phyloP scores from a whole-genome alignment of 2,888 invertebrate genomes.

The Trissoscelio sp. region DNA sequence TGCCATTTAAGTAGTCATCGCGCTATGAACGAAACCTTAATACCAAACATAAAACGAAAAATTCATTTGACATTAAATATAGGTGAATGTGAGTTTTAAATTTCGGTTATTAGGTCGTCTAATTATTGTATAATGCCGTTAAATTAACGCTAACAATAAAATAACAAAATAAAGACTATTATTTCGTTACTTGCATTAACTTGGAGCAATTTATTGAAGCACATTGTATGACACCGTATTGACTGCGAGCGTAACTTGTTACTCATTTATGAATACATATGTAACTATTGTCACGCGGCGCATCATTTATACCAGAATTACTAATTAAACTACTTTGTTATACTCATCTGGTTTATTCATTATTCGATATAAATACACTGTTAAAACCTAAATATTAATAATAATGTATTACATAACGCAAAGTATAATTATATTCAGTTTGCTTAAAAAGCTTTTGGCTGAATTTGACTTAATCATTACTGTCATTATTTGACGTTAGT shows the following conservation, averaged over 20 bases:
- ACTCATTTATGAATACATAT: constrained; percentile 50
- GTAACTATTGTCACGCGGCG: constrained; percentile 41
- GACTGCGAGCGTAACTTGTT: constrained; percentile 45
- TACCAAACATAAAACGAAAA: too few relatives aligned
- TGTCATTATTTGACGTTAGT: not conserved
- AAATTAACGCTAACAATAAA: too few relatives aligned
- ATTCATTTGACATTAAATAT: too few relatives aligned
- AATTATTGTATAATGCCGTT: too few relatives aligned
- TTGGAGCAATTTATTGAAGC: constrained; percentile 45
- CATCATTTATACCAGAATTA: constrained; percentile 48
- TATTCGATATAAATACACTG: constrained; percentile 12
- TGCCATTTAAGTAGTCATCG: too few relatives aligned
- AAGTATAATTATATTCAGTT: constrained; percentile 8
- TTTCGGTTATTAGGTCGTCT: too few relatives aligned
- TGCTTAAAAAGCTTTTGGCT: not conserved
- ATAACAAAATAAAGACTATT: not conserved
- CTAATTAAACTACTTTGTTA: constrained; percentile 57
- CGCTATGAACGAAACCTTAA: too few relatives aligned
- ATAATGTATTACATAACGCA: constrained; percentile 12
- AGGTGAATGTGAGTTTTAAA: too few relatives aligned
- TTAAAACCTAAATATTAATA: constrained; percentile 35
- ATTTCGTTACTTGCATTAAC: not conserved
- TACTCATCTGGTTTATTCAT: constrained; percentile 30
- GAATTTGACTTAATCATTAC: not conserved
- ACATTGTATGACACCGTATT: constrained; percentile 28